Evolutionary conservation across 2,797 vertebrate genomes (phyloP).

Genomic region (Crenuchus spilurus): DNA sequence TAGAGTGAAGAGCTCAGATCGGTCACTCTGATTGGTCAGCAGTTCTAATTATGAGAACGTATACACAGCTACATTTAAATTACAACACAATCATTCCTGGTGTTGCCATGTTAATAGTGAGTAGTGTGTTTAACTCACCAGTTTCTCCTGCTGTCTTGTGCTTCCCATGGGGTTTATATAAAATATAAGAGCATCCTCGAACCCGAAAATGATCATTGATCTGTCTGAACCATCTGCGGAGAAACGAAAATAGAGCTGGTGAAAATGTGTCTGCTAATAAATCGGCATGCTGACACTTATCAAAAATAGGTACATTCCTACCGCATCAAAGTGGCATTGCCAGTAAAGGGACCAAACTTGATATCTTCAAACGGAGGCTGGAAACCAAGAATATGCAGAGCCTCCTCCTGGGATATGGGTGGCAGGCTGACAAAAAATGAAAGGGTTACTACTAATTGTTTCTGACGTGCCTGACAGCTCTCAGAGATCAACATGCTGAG

Average conservation of each 20-base stretch:
- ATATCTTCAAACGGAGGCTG: slow-evolving; percentile 98
- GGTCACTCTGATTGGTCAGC: too few species aligned
- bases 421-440: slow-evolving; percentile 79
- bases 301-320: slow-evolving; percentile 44
- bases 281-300: neutral
- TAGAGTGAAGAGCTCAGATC: too few species aligned
- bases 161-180: slow-evolving; percentile 98
- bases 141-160: slow-evolving; percentile 99
- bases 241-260: slow-evolving; percentile 12
- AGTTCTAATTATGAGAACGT: too few species aligned
- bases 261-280: neutral
- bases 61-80: too few species aligned
- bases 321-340: slow-evolving; percentile 98
- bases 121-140: slow-evolving; percentile 79
- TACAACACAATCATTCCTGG: too few species aligned
- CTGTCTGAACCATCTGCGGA: slow-evolving; percentile 95
- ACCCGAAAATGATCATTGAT: slow-evolving; percentile 96
- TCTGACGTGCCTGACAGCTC: neutral
- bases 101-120: too few species aligned
- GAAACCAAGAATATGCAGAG: slow-evolving; percentile 95
- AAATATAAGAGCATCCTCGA: slow-evolving; percentile 94
- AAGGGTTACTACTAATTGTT: neutral
- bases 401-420: slow-evolving; percentile 96
- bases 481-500: neutral
- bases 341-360: slow-evolving; percentile 97